Conservation (phyloP, 92 coral and sea anemone species). For the Anthopleura xanthogrammica region DNA sequence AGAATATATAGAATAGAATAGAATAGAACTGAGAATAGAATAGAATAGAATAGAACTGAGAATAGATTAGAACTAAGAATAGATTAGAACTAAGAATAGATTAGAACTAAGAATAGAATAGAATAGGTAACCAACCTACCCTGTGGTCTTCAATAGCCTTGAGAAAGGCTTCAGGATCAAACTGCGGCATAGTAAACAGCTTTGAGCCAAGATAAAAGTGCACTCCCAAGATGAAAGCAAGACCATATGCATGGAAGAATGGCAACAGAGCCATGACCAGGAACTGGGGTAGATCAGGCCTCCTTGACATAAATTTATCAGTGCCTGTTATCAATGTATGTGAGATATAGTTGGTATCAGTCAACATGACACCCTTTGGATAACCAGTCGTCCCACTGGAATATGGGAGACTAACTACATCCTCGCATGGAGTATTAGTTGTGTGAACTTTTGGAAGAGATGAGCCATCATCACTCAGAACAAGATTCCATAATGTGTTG, state of each 20-base stretch:
- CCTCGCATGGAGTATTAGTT: constrained; percentile 33
- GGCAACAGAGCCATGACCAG: constrained; percentile 42
- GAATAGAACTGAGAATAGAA: too few relatives aligned
- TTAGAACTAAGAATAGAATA: too few relatives aligned
- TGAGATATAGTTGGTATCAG: constrained; percentile 36
- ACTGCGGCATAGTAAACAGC: constrained; percentile 38
- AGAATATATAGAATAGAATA: too few relatives aligned
- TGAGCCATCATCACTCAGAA: constrained; percentile 45
- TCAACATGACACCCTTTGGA: constrained; percentile 60
- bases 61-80: too few relatives aligned
- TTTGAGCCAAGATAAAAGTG: constrained; percentile 42
- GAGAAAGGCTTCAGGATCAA: constrained; percentile 40
- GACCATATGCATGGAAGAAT: constrained; percentile 47
- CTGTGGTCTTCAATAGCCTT: constrained; percentile 38
- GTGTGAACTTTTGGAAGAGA: constrained; percentile 22
- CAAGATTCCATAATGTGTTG: constrained; percentile 23
- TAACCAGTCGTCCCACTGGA: constrained; percentile 70
- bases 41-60: too few relatives aligned
- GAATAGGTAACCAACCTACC: constrained; percentile 11
- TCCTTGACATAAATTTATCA: constrained; percentile 2
- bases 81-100: too few relatives aligned
- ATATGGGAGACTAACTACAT: constrained; percentile 41
- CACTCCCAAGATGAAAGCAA: constrained; percentile 23
- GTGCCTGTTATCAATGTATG: constrained; percentile 26
- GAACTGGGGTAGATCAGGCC: constrained; percentile 5